Conservation (phyloP, 2,797 vertebrate genomes). For the Acipenser ruthenus region DNA sequence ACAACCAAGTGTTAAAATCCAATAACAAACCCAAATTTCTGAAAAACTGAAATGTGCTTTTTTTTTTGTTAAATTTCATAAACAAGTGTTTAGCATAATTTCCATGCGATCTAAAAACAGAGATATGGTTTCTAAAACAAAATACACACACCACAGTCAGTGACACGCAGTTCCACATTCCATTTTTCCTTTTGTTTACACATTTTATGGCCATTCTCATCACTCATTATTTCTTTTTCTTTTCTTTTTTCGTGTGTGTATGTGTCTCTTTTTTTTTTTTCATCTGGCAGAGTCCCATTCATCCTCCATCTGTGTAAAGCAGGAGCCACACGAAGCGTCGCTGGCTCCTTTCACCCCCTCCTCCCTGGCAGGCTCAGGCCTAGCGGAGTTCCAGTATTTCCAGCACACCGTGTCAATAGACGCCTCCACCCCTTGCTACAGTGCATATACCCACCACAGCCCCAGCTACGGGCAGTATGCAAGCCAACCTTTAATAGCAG, state of each 20-base stretch:
- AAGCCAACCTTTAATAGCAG: slow-evolving; percentile 82
- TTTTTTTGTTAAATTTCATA: too few relatives aligned
- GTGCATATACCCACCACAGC: slow-evolving; percentile 69
- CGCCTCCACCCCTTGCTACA: slow-evolving; percentile 78
- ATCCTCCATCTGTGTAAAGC: slow-evolving; percentile 81
- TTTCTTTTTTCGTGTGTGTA: slow-evolving; percentile 31
- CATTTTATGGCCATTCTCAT: slow-evolving; percentile 48
- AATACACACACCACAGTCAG: too few relatives aligned
- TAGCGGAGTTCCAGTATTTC: slow-evolving; percentile 81
- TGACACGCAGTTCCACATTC: slow-evolving; percentile 32
- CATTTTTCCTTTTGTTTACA: slow-evolving; percentile 45
- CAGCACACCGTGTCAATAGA: slow-evolving; percentile 79
- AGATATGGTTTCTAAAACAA: too few relatives aligned
- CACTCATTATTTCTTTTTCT: slow-evolving; percentile 49
- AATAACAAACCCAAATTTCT: too few relatives aligned
- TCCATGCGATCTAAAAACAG: too few relatives aligned
- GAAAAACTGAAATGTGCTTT: too few relatives aligned
- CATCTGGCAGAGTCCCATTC: slow-evolving; percentile 60
- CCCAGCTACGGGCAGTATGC: slow-evolving; percentile 77
- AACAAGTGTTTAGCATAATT: too few relatives aligned
- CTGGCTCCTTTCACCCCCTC: slow-evolving; percentile 85
- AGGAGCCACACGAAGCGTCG: slow-evolving; percentile 84
- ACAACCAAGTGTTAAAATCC: too few relatives aligned
- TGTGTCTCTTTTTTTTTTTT: slow-evolving; percentile 25
- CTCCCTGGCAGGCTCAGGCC: slow-evolving; percentile 61